Evolutionary conservation across 2,888 invertebrate genomes (phyloP).

Genomic region (Priocnemis perturbator): DNA sequence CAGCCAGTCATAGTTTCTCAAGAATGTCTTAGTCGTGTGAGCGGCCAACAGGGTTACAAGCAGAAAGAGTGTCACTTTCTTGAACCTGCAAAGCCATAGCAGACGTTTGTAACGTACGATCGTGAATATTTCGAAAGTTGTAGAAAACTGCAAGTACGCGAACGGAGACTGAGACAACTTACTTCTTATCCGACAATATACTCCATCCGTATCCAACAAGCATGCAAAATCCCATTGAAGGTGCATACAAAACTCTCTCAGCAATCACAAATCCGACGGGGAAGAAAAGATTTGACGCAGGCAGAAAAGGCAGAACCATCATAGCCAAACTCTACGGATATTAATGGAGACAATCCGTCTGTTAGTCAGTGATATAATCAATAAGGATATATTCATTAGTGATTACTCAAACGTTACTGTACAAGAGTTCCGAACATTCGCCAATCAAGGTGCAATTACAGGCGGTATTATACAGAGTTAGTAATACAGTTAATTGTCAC

Average conservation of each 20-base stretch:
- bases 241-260: slow-evolving; percentile 96
- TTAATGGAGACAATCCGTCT: slow-evolving; percentile 3
- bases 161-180: slow-evolving; percentile 18
- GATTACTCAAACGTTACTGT: too few relatives aligned
- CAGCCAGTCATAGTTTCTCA: slow-evolving; percentile 94
- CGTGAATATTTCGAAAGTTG: background rate
- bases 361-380: background rate
- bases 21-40: slow-evolving; percentile 90
- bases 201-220: slow-evolving; percentile 92
- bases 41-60: slow-evolving; percentile 83
- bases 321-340: slow-evolving; percentile 87
- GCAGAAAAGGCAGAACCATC: slow-evolving; percentile 93
- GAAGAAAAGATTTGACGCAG: slow-evolving; percentile 97
- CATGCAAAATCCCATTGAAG: slow-evolving; percentile 98
- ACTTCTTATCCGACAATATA: slow-evolving; percentile 81
- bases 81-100: slow-evolving; percentile 69
- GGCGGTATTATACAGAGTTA: too few relatives aligned
- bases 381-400: background rate
- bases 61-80: slow-evolving; percentile 81
- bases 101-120: background rate
- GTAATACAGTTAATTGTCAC: too few relatives aligned
- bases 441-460: too few relatives aligned
- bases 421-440: too few relatives aligned
- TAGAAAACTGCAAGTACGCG: background rate
- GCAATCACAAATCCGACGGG: slow-evolving; percentile 98